These are phyloP conservation scores for Mormyrus proboscirostris DNA, from an alignment of 2,797 vertebrate species.

Conservation along the genomic window DNA sequence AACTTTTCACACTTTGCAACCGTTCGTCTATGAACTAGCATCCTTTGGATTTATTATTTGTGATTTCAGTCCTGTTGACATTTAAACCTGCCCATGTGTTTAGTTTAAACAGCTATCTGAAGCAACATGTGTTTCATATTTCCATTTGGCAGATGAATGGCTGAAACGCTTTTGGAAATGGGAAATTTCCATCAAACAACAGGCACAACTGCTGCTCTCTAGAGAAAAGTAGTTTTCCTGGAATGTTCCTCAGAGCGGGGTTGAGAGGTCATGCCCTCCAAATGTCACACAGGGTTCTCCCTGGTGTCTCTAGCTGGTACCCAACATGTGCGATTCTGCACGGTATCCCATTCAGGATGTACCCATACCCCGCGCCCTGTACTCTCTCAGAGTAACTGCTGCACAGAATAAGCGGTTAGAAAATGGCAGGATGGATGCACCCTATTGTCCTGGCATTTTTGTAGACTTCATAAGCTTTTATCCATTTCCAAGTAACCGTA, in stretches of 20 bases:
- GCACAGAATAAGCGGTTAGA: background rate
- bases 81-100: constrained; percentile 14
- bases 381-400: background rate
- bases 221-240: background rate
- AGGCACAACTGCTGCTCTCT: background rate
- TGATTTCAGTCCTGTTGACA: background rate
- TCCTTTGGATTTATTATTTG: background rate
- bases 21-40: background rate
- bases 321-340: background rate
- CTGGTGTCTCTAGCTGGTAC: background rate
- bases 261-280: background rate
- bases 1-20: background rate
- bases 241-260: background rate
- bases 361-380: background rate
- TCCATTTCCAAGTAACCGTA: background rate
- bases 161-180: background rate
- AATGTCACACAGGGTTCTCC: background rate
- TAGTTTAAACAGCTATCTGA: background rate
- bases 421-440: background rate
- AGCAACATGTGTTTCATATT: background rate
- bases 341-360: background rate
- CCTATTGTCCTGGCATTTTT: background rate
- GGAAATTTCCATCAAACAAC: background rate
- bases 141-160: background rate
- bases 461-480: background rate